A percentile compares a stretch with the other conserved stretches of the same genome.
Evolutionary conservation across 2,888 invertebrate genomes (phyloP).

Genomic region (Perdita meconis): DNA sequence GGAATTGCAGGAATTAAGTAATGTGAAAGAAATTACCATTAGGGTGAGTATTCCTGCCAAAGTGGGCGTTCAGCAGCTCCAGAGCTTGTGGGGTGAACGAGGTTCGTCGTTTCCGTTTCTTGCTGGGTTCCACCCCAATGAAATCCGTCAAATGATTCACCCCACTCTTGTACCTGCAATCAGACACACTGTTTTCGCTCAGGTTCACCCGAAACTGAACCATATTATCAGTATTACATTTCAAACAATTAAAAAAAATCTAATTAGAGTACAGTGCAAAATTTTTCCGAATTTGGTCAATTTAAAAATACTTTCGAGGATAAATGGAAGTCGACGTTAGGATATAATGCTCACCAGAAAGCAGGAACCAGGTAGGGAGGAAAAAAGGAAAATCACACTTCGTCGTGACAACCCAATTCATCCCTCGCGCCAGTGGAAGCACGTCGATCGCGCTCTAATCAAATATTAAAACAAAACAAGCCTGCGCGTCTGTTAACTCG

Average conservation of each 20-base stretch:
- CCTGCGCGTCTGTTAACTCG: constrained; percentile 39
- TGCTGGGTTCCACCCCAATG: constrained; percentile 97
- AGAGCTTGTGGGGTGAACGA: constrained; percentile 98
- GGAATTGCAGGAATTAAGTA: too few species aligned
- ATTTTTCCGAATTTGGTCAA: not conserved
- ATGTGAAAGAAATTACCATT: constrained; percentile 91
- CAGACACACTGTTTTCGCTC: constrained; percentile 81
- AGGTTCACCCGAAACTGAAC: constrained; percentile 75
- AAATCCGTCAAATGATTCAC: constrained; percentile 98
- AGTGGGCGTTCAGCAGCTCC: constrained; percentile 97
- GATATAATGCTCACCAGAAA: not conserved
- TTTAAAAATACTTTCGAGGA: too few species aligned
- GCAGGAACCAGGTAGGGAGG: not conserved
- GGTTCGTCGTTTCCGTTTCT: constrained; percentile 97
- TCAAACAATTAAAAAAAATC: not conserved
- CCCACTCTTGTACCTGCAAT: constrained; percentile 94
- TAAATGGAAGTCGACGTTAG: too few species aligned
- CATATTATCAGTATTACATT: not conserved
- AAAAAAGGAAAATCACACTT: not conserved
- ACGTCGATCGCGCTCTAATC: constrained; percentile 46
- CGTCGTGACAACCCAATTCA: constrained; percentile 32
- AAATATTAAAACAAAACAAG: constrained; percentile 54
- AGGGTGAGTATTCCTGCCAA: constrained; percentile 98
- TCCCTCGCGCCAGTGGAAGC: constrained; percentile 22
- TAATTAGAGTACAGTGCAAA: too few species aligned